These are phyloP conservation scores for Benthosema pterotum DNA, from an alignment of 2,797 vertebrate species.

Conservation along the genomic window DNA sequence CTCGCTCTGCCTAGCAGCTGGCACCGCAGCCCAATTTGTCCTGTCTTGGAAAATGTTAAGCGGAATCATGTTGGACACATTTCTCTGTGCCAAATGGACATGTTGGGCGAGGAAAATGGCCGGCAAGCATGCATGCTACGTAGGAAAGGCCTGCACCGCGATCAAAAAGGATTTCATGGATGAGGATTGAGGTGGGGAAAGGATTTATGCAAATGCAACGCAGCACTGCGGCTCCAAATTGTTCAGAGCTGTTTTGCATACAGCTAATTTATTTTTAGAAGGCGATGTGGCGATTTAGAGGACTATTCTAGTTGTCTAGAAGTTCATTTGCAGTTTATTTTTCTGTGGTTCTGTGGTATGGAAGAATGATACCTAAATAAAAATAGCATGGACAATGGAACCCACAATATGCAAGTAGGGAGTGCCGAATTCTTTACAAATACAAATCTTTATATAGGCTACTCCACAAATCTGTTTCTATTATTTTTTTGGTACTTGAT, in stretches of 20 bases:
- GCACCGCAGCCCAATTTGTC: conserved; percentile 63
- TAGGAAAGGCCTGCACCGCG: conserved; percentile 55
- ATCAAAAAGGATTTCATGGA: conserved; percentile 68
- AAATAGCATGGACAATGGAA: background rate
- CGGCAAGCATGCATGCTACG: conserved; percentile 64
- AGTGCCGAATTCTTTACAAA: too few relatives aligned
- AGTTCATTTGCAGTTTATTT: background rate
- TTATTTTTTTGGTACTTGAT: too few relatives aligned
- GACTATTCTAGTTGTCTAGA: background rate
- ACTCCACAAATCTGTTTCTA: too few relatives aligned
- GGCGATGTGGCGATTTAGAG: conserved; percentile 45
- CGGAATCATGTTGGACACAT: conserved; percentile 49
- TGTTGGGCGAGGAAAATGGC: conserved; percentile 61
- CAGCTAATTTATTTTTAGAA: conserved; percentile 33
- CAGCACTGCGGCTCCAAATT: conserved; percentile 46
- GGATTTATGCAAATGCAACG: conserved; percentile 56
- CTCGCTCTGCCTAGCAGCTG: conserved; percentile 60
- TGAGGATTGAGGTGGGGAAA: conserved; percentile 51
- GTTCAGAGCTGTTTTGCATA: conserved; percentile 35
- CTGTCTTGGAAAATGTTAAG: conserved; percentile 61
- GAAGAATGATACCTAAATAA: background rate
- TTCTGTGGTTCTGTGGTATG: background rate
- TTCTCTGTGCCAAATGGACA: conserved; percentile 57
- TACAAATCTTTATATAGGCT: too few relatives aligned
- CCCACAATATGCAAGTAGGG: too few relatives aligned